Percentiles rank a stretch among this genome's conserved stretches.
Conservation (phyloP, 1,140 invertebrate genomes). For the Oreohelix idahoensis region DNA sequence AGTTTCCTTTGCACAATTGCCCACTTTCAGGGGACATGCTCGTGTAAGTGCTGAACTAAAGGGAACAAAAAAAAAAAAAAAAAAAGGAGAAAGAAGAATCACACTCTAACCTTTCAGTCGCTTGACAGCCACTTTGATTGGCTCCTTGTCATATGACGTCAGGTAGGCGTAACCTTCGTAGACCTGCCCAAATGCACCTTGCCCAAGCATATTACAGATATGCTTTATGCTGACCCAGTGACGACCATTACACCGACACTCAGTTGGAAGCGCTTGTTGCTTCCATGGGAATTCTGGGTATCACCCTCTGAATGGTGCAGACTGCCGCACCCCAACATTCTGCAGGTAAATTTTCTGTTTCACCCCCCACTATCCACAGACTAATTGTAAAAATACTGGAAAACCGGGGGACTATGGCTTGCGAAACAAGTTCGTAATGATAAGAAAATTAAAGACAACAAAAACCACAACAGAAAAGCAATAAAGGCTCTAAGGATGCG, state of each 20-base stretch:
- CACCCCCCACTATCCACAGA: too few relatives aligned
- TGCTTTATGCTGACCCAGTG: conserved; percentile 14
- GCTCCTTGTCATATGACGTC: conserved; percentile 25
- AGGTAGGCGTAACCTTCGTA: conserved; percentile 42
- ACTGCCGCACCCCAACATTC: neutral
- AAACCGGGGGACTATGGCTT: too few relatives aligned
- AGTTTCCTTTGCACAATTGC: too few relatives aligned
- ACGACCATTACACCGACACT: conserved; percentile 4
- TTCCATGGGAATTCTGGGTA: neutral
- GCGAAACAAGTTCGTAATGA: neutral
- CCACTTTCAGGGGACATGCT: too few relatives aligned
- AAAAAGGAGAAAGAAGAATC: too few relatives aligned
- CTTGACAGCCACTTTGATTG: conserved; percentile 48
- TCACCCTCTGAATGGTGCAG: neutral
- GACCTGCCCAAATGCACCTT: conserved; percentile 87
- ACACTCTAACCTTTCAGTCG: conserved; percentile 48
- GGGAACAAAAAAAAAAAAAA: too few relatives aligned
- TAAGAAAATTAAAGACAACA: too few relatives aligned
- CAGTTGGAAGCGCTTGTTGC: neutral
- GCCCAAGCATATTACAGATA: conserved; percentile 89
- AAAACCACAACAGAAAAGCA: neutral
- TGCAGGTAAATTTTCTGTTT: neutral
- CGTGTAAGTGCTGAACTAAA: too few relatives aligned
- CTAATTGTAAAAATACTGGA: neutral
- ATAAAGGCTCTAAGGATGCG: neutral